phyloP scores from a whole-genome alignment of 2,113 vertebrate species.

The Atherinomorus stipes region DNA sequence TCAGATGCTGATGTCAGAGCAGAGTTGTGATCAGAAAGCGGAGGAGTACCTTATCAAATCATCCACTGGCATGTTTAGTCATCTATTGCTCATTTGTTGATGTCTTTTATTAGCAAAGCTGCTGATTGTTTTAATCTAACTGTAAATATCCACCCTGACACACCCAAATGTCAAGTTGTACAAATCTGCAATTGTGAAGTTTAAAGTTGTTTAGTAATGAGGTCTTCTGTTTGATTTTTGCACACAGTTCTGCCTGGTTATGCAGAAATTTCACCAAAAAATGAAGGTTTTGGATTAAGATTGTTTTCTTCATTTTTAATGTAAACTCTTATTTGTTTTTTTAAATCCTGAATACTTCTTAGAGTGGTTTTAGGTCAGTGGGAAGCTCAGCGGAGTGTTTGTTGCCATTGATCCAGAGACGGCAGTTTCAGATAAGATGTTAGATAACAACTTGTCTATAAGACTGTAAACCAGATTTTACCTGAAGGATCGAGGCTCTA shows the following conservation, averaged over 20 bases:
- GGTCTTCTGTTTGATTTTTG: not conserved
- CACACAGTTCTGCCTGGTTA: too few species aligned
- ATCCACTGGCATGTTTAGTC: not conserved
- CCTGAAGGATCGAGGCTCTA: too few species aligned
- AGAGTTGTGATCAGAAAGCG: not conserved
- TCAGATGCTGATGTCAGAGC: slow-evolving; percentile 12
- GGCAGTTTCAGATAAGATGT: not conserved
- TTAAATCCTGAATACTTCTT: not conserved
- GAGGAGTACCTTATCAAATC: too few species aligned
- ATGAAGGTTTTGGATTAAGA: too few species aligned
- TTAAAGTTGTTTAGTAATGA: not conserved
- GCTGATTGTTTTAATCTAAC: not conserved
- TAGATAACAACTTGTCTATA: not conserved
- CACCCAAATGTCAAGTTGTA: not conserved
- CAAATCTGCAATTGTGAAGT: not conserved
- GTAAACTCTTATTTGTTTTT: not conserved
- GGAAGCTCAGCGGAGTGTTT: not conserved
- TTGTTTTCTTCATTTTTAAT: too few species aligned
- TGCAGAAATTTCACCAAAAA: too few species aligned
- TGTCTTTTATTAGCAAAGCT: slow-evolving; percentile 5
- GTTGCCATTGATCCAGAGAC: too few species aligned
- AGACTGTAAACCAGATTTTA: not conserved
- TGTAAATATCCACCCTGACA: not conserved
- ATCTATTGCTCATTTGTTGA: not conserved
- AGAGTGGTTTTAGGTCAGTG: not conserved